Base-by-base conservation (phyloP, 2,888 invertebrate species). In the Plemyria rubiginata region DNA sequence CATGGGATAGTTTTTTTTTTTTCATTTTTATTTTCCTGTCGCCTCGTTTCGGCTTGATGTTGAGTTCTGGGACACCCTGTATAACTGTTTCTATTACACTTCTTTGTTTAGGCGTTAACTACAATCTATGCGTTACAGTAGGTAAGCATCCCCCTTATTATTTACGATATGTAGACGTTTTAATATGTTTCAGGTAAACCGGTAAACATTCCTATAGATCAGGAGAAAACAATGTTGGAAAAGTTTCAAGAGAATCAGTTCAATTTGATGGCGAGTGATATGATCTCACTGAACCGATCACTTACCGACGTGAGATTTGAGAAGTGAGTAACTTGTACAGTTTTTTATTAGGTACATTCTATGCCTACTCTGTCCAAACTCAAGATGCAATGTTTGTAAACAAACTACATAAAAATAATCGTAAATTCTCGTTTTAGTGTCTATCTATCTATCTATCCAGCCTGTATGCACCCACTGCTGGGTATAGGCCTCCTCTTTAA, bases 231-330 rank as follows among this genome's bases (percentile, higher is more conserved):
- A 60, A 97, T 98, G 94, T 96, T 98, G 89, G 98, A 99, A 79
- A 97, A 98, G 85, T 99, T 99, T 90, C 98, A 98, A 87, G 95
- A 99, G 81, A 99, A 99, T 93, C 99, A 99, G 93, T 99, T 99
- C 93, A 99, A 99, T 92, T 94, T 99, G 74, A 93, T 99, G 86
- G 99, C 99, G 72, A 99, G 98, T 86, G 99, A 99, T 87, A 96
- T 98, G 96, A 99, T 99, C 80, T 98, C 99, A 67, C 89, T 99
- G 68, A 99, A 99, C 93, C 94, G 99, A 78, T 98, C 98, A 7
- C 94, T 99, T 60, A 96, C 97, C 29, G 99, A 99, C 90, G 98
- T 99, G 70, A 93, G 99, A 80, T 95, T 98, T 83, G 96, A 96
- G 70, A 97, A 97, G 97, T 98, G 91, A 95, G 96, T 94, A 16